phyloP scores from a whole-genome alignment of 1,140 invertebrate species.

The Drosophila jambulina region DNA sequence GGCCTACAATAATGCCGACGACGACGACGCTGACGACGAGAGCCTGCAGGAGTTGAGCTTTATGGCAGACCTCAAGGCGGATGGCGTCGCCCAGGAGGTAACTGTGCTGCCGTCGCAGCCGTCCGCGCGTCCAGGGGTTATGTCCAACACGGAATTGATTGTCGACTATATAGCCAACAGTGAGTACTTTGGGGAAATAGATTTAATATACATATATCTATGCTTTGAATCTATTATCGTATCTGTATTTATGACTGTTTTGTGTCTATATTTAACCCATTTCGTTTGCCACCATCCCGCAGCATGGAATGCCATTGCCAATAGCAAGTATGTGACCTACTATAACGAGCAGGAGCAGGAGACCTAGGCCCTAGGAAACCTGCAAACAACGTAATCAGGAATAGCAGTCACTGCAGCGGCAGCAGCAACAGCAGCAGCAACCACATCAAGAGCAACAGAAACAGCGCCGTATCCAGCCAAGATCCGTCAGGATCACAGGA shows the following conservation, averaged over 20 bases:
- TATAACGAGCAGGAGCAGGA: conserved; percentile 64
- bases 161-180: conserved; percentile 73
- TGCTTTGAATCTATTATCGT: not conserved
- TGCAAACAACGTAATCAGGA: not conserved
- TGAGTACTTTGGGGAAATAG: conserved; percentile 39
- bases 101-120: conserved; percentile 7
- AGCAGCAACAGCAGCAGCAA: not conserved
- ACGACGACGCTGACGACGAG: conserved; percentile 47
- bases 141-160: conserved; percentile 55
- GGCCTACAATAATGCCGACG: conserved; percentile 30
- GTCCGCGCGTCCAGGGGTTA: not conserved
- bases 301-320: conserved; percentile 85
- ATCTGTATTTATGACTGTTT: not conserved
- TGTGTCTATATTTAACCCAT: not conserved
- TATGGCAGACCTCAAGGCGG: conserved; percentile 52
- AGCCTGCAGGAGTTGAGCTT: conserved; percentile 62
- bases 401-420: not conserved
- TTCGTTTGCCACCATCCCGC: conserved; percentile 33
- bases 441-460: not conserved
- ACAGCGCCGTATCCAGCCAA: not conserved
- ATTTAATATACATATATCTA: not conserved
- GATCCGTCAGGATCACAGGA: conserved; percentile 5
- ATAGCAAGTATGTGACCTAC: conserved; percentile 73
- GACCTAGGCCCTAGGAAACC: conserved; percentile 8
- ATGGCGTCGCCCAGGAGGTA: conserved; percentile 3